Evolutionary conservation across 2,113 vertebrate genomes (phyloP).

Genomic region (Psammodynastes pulverulentus): DNA sequence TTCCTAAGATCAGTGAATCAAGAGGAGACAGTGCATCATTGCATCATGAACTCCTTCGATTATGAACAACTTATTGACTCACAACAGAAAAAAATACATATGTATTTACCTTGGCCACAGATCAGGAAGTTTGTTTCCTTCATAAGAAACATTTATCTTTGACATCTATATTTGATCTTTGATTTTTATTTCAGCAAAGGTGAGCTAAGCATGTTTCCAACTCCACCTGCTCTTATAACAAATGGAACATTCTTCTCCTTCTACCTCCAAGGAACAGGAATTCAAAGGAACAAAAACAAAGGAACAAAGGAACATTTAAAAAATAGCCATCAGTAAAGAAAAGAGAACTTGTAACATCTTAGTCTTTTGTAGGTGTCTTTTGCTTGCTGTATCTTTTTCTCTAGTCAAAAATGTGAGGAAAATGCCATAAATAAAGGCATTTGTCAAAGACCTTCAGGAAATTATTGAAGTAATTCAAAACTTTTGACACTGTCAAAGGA

Average conservation of each 20-base stretch:
- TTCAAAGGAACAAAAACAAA: conserved; percentile 74
- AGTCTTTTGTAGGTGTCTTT: conserved; percentile 27
- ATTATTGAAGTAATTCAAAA: conserved; percentile 46
- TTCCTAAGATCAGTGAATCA: not conserved
- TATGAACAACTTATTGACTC: not conserved
- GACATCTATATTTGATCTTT: conserved; percentile 13
- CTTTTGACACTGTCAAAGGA: not conserved
- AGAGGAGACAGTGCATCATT: not conserved
- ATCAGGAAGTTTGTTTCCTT: not conserved
- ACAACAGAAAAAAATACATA: not conserved
- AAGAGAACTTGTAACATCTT: not conserved
- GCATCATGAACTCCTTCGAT: not conserved
- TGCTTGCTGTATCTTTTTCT: conserved; percentile 37
- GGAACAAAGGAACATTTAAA: conserved; percentile 74
- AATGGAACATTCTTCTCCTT: conserved; percentile 68
- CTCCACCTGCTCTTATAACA: conserved; percentile 65
- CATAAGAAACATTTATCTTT: not conserved
- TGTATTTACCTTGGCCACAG: not conserved
- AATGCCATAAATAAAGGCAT: conserved; percentile 52
- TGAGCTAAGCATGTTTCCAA: conserved; percentile 73
- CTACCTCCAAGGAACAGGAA: conserved; percentile 63
- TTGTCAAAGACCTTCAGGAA: conserved; percentile 39
- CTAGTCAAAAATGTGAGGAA: conserved; percentile 45
- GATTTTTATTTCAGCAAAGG: conserved; percentile 63
- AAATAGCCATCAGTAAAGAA: conserved; percentile 74